A percentile compares a stretch with the other conserved stretches of the same genome.
Conservation (phyloP, 2,888 invertebrate genomes). For the Aromia moschata region DNA sequence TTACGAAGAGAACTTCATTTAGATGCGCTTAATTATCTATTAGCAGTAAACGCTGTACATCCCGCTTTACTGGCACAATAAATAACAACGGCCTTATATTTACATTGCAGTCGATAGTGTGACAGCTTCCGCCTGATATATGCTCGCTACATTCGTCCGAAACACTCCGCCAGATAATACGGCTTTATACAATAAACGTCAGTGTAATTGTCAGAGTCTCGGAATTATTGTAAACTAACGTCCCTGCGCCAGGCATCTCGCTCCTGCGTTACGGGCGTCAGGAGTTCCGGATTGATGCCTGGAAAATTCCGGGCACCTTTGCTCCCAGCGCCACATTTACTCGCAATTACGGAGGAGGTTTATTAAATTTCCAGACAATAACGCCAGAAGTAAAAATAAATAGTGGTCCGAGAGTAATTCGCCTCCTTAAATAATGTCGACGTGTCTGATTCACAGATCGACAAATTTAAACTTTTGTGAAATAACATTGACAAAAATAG, state of each 20-base stretch:
- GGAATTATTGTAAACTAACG: slow-evolving; percentile 21
- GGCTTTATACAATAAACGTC: slow-evolving; percentile 26
- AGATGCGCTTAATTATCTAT: slow-evolving; percentile 29
- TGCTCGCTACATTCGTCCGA: slow-evolving; percentile 20
- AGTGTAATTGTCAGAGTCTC: slow-evolving; percentile 24
- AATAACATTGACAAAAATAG: too few species aligned
- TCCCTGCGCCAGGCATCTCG: slow-evolving; percentile 6
- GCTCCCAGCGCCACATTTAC: not conserved
- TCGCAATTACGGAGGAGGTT: not conserved
- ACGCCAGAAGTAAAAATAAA: not conserved
- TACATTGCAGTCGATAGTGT: slow-evolving; percentile 46
- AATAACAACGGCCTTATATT: slow-evolving; percentile 33
- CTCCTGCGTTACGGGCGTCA: not conserved
- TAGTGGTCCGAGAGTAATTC: too few species aligned
- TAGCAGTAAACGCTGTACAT: slow-evolving; percentile 12
- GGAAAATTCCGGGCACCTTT: slow-evolving; percentile 9
- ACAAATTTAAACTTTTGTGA: too few species aligned
- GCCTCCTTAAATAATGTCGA: too few species aligned
- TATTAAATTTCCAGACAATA: not conserved
- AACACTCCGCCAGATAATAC: slow-evolving; percentile 25
- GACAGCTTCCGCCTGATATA: slow-evolving; percentile 49
- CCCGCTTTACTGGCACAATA: slow-evolving; percentile 23
- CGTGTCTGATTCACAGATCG: too few species aligned
- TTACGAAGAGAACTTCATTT: not conserved
- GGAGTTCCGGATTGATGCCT: not conserved